Base-by-base conservation (phyloP, 2,888 invertebrate genomes). In the Drosophila buzzatii region DNA sequence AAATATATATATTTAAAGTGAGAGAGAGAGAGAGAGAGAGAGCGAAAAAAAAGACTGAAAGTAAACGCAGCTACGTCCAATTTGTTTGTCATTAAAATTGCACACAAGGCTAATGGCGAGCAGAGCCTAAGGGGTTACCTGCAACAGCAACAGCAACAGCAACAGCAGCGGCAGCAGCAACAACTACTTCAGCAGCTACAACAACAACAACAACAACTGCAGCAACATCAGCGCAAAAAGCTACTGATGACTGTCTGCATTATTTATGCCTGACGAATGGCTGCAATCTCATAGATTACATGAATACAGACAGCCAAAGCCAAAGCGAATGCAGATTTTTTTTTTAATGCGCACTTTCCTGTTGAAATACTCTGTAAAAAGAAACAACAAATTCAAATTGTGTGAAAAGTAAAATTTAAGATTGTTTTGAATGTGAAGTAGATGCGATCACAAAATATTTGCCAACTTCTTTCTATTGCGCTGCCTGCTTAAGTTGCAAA, bases 1-100 rank as follows among this genome's bases (percentile, higher is more conserved):
- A 47, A 20, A 65, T 12, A 57, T 8, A 3, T 7, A 41, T 18
- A 68, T 27, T 6, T 16, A 7, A 16, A 16, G 16, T 6, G 37
- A 16, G 37, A 16, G 2, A 27, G 3, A 47, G 8, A 47, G 1
- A 47, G 2, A 31, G 2, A 2, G n/a, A 10, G 49, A n/a, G 31
- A 31, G 18, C 12, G 31, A 2, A 35, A 39, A 52, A 45, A 56
- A 52, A 42, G 47, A 65, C 41, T 35, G 76, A 76, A 77, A 74
- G 74, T 62, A 58, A 65, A 68, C 59, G 85, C 76, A 72, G 71
- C 74, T 45, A 72, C 67, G 69, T 80, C 85, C 89, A 89, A 87
- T 83, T 89, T 87, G 89, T 76, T 79, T 82, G 79, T 80, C 85
- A 91, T 89, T 89, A 89, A 89, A 91, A 82, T 90, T 90, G 82